These are phyloP conservation scores for Callosobruchus maculatus DNA, from an alignment of 2,888 invertebrate genomes.

Conservation along the genomic window DNA sequence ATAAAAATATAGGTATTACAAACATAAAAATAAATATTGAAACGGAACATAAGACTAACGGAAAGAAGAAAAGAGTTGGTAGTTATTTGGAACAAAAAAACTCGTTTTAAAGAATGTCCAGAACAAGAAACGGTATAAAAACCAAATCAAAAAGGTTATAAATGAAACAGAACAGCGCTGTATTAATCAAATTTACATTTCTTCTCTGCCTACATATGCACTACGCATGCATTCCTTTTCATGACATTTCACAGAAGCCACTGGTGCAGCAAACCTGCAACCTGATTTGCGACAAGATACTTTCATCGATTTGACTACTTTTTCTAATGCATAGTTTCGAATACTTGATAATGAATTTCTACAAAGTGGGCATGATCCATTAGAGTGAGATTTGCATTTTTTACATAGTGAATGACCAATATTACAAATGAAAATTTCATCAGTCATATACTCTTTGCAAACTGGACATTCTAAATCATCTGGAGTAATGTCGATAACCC, in stretches of 20 bases:
- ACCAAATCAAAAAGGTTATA: too few relatives aligned
- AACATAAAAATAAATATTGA: too few relatives aligned
- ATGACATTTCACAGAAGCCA: background rate
- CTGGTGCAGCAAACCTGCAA: background rate
- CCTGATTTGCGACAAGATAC: background rate
- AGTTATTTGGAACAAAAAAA: too few relatives aligned
- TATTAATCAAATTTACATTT: too few relatives aligned
- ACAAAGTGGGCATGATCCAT: background rate
- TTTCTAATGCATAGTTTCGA: background rate
- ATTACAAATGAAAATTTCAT: background rate
- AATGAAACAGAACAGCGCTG: too few relatives aligned
- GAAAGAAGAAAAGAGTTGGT: too few relatives aligned
- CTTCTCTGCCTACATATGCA: too few relatives aligned
- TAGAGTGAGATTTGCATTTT: background rate
- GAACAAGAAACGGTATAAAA: too few relatives aligned
- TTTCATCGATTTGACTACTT: background rate
- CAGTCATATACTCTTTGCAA: background rate
- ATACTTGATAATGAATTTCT: background rate
- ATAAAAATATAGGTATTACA: too few relatives aligned
- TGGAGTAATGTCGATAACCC: background rate
- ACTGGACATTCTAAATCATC: background rate
- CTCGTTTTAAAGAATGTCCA: too few relatives aligned
- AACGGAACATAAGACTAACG: too few relatives aligned
- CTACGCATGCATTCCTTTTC: background rate
- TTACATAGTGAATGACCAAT: background rate